A percentile compares a stretch with the other conserved stretches of the same genome.
Conservation (phyloP, 2,113 vertebrate species). For the Leucopsar rothschildi region DNA sequence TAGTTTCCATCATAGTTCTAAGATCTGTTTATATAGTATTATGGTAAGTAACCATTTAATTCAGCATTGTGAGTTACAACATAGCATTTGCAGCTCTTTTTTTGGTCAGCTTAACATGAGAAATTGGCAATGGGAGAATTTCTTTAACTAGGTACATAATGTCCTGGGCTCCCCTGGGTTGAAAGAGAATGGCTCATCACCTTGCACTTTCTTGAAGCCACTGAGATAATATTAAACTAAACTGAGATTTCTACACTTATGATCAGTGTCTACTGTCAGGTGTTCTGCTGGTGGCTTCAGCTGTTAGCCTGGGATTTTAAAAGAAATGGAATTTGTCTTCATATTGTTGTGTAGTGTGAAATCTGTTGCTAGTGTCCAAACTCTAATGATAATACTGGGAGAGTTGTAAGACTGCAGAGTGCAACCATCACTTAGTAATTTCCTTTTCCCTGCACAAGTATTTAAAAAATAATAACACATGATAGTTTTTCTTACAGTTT, state of each 20-base stretch:
- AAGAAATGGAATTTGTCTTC: neutral
- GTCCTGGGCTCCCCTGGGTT: neutral
- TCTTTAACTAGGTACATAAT: neutral
- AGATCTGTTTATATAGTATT: constrained; percentile 95
- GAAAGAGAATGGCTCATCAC: neutral
- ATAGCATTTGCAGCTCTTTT: neutral
- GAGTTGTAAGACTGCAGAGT: neutral
- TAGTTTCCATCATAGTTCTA: constrained; percentile 89
- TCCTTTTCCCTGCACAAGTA: neutral
- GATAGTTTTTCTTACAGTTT: neutral
- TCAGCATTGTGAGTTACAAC: neutral
- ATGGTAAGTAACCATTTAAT: constrained; percentile 78
- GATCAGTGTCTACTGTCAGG: neutral
- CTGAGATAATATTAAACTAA: neutral
- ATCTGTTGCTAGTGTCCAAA: neutral
- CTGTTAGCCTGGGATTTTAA: neutral
- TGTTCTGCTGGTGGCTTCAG: neutral
- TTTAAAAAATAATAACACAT: neutral
- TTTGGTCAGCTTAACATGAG: neutral
- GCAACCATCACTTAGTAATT: neutral
- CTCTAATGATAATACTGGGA: neutral
- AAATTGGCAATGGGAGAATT: neutral
- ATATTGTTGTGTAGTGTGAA: neutral
- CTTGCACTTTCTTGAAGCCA: neutral
- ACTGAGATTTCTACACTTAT: neutral